Conservation (phyloP, 2,797 vertebrate species). For the Semotilus atromaculatus region DNA sequence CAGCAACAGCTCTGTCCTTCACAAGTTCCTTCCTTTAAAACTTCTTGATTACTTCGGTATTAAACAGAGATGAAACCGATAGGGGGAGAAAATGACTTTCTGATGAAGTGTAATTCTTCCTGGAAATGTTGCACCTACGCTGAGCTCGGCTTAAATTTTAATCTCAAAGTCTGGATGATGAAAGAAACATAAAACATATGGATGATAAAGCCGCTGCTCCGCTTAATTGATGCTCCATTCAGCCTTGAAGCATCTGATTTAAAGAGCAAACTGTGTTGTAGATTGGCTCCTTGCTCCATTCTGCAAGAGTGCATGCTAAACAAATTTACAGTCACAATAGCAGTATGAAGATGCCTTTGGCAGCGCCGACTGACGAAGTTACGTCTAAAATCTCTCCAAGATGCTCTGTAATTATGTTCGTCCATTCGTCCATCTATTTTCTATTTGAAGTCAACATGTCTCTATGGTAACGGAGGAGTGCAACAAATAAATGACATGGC, state of each 20-base stretch:
- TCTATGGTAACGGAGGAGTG: conserved; percentile 23
- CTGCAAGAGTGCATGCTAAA: neutral
- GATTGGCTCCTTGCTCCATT: conserved; percentile 6
- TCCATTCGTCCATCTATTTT: neutral
- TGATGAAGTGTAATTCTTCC: conserved; percentile 34
- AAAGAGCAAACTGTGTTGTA: conserved; percentile 6
- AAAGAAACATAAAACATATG: conserved; percentile 34
- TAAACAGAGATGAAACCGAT: conserved; percentile 26
- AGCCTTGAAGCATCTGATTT: conserved; percentile 43
- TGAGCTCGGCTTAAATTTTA: neutral
- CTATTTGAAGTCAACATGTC: neutral
- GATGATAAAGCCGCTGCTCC: conserved; percentile 11
- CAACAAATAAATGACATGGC: neutral
- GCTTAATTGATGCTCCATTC: conserved; percentile 32
- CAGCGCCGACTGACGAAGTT: neutral
- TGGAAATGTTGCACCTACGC: conserved; percentile 11
- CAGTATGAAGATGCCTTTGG: neutral
- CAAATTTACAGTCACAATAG: neutral
- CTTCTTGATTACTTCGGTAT: conserved; percentile 25
- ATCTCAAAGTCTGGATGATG: conserved; percentile 26
- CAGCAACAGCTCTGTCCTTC: conserved; percentile 11
- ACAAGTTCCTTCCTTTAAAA: conserved; percentile 10
- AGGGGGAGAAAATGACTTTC: conserved; percentile 20
- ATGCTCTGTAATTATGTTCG: neutral
- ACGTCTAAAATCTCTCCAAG: neutral